A percentile compares a stretch with the other conserved stretches of the same genome.
Conservation (phyloP, 2,797 vertebrate species). For the Columba guinea region DNA sequence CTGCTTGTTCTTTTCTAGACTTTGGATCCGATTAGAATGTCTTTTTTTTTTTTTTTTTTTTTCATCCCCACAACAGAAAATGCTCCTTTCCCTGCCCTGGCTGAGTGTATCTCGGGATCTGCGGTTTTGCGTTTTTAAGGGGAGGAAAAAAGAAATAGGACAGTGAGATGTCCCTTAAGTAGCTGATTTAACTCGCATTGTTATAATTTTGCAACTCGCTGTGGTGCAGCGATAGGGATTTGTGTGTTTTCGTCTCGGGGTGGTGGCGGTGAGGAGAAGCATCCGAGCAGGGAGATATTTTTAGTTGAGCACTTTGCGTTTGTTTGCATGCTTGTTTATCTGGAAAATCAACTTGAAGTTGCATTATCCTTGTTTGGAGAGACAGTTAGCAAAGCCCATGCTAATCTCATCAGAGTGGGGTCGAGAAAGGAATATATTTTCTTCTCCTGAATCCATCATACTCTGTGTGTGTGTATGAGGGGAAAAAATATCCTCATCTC, state of each 20-base stretch:
- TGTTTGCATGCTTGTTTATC: conserved; percentile 69
- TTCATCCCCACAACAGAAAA: not conserved
- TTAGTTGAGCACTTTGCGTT: conserved; percentile 62
- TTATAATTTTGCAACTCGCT: conserved; percentile 13
- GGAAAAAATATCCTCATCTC: not conserved
- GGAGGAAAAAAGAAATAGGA: not conserved
- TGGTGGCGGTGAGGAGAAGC: conserved; percentile 13
- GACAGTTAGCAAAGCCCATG: conserved; percentile 47
- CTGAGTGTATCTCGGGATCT: not conserved
- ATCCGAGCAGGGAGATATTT: conserved; percentile 52
- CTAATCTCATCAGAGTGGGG: conserved; percentile 44
- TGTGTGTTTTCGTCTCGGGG: conserved; percentile 14
- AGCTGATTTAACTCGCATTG: conserved; percentile 29
- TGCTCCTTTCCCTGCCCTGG: not conserved
- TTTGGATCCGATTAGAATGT: conserved; percentile 23
- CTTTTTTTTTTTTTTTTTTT: not conserved
- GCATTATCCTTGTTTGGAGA: conserved; percentile 66
- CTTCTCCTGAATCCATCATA: not conserved
- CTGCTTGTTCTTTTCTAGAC: conserved; percentile 31
- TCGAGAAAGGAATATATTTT: conserved; percentile 37
- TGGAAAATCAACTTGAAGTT: conserved; percentile 68
- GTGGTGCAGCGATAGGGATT: not conserved
- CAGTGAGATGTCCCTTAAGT: conserved; percentile 16
- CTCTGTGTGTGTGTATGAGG: not conserved
- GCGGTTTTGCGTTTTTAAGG: conserved; percentile 4